phyloP scores from a whole-genome alignment of 2,888 invertebrate species.

The Athalia circularis region DNA sequence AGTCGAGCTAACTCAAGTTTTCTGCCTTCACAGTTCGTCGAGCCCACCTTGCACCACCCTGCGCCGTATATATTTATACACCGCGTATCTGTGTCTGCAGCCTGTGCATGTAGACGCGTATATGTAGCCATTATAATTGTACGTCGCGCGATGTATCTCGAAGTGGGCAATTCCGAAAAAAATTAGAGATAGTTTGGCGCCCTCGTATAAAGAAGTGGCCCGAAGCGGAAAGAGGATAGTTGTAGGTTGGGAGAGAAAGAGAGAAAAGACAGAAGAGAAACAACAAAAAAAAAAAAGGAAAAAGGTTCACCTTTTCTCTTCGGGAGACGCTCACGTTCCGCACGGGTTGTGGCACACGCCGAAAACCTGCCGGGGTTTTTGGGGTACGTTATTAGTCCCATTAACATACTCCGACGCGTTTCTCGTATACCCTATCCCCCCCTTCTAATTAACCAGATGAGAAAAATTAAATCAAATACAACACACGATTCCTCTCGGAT shows the following conservation, averaged over 20 bases:
- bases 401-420: conserved; percentile 5
- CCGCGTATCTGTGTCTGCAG: too few species aligned
- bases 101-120: too few species aligned
- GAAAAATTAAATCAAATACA: not conserved
- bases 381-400: conserved; percentile 36
- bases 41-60: conserved; percentile 19
- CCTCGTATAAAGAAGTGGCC: conserved; percentile 37
- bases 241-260: conserved; percentile 1
- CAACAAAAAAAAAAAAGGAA: conserved; percentile 9
- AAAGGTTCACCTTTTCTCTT: not conserved
- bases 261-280: conserved; percentile 22
- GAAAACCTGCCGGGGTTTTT: conserved; percentile 20
- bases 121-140: too few species aligned
- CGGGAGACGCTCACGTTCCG: conserved; percentile 21
- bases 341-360: conserved; percentile 41
- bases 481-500: conserved; percentile 4
- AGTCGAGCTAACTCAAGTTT: not conserved
- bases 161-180: not conserved
- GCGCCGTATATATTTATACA: not conserved
- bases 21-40: not conserved
- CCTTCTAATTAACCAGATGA: conserved; percentile 19
- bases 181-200: conserved; percentile 19
- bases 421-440: not conserved
- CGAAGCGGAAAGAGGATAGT: conserved; percentile 33
- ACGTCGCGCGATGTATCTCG: not conserved